These are phyloP conservation scores for Nasonia giraulti DNA, from an alignment of 1,140 invertebrate species.

Conservation along the genomic window DNA sequence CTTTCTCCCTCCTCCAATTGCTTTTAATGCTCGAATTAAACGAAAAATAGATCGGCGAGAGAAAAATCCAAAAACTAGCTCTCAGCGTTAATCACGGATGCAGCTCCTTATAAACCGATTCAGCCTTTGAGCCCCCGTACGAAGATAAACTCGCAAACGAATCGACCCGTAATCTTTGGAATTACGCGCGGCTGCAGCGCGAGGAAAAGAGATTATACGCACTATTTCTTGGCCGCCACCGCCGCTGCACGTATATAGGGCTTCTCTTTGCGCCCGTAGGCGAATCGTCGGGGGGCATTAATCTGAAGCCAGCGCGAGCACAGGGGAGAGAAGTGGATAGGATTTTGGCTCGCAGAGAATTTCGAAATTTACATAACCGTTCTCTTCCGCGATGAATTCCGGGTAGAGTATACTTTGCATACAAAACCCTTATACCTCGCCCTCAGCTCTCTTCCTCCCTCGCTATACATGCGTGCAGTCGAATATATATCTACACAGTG, in stretches of 20 bases:
- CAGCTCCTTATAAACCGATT: conserved; percentile 6
- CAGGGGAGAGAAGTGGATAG: conserved; percentile 25
- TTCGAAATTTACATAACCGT: conserved; percentile 61
- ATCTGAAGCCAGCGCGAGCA: conserved; percentile 11
- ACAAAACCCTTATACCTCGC: conserved; percentile 45
- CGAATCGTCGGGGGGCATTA: conserved; percentile 49
- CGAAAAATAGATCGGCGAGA: neutral
- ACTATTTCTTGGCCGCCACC: conserved; percentile 26
- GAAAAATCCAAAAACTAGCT: neutral
- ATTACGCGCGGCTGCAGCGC: neutral
- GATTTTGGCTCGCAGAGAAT: conserved; percentile 50
- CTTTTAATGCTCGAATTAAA: neutral
- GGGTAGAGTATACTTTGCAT: conserved; percentile 57
- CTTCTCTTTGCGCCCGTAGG: neutral
- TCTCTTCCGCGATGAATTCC: conserved; percentile 51
- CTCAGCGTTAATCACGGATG: neutral
- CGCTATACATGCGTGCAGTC: neutral
- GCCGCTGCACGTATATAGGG: neutral
- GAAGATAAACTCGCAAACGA: conserved; percentile 32
- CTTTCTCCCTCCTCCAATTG: neutral
- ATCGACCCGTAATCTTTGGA: conserved; percentile 32
- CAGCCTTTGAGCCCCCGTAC: neutral
- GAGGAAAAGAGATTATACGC: conserved; percentile 44
- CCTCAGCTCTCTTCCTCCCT: too few species aligned
- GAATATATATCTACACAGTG: neutral